Evolutionary conservation across 1,140 invertebrate genomes (phyloP).

Genomic region (Aphelenchoides fujianensis): DNA sequence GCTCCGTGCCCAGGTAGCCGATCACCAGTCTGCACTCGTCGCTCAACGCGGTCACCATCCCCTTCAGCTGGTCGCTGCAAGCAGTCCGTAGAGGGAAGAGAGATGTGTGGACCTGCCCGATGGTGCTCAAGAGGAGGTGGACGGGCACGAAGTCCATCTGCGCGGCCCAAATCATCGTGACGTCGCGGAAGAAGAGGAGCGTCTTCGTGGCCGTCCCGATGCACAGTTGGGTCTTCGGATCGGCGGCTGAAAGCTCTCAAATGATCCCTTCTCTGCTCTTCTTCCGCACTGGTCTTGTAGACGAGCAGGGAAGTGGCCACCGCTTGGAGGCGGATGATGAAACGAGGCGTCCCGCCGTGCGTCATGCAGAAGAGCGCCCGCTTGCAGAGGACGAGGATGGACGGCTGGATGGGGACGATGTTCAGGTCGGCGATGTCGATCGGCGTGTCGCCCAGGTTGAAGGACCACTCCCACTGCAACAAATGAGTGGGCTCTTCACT

Average conservation of each 20-base stretch:
- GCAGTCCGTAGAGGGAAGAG: not conserved
- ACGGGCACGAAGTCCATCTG: slow-evolving; percentile 43
- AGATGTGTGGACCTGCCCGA: slow-evolving; percentile 23
- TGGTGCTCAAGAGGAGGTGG: slow-evolving; percentile 22
- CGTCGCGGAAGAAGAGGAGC: slow-evolving; percentile 42
- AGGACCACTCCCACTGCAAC: slow-evolving; percentile 41
- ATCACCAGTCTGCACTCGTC: slow-evolving; percentile 37
- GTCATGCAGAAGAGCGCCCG: slow-evolving; percentile 45
- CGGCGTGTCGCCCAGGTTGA: slow-evolving; percentile 50
- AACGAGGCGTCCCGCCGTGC: slow-evolving; percentile 45
- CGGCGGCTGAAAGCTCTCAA: slow-evolving; percentile 27
- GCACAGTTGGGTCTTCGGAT: slow-evolving; percentile 37
- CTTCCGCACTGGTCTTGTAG: slow-evolving; percentile 42
- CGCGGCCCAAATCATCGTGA: slow-evolving; percentile 39
- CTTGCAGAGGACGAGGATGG: slow-evolving; percentile 46
- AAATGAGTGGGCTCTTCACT: no score
- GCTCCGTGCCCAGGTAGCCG: slow-evolving; percentile 49
- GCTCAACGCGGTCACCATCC: slow-evolving; percentile 33
- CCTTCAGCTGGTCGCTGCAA: slow-evolving; percentile 38
- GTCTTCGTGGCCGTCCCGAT: slow-evolving; percentile 48
- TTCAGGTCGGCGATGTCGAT: slow-evolving; percentile 31
- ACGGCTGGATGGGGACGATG: slow-evolving; percentile 40
- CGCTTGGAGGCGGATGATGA: slow-evolving; percentile 39
- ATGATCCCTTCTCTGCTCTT: slow-evolving; percentile 5
- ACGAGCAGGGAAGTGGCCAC: slow-evolving; percentile 37